A percentile compares a stretch with the other conserved stretches of the same genome.
Evolutionary conservation across 2,113 vertebrate genomes (phyloP).

Genomic region (Oostethus manadensis): DNA sequence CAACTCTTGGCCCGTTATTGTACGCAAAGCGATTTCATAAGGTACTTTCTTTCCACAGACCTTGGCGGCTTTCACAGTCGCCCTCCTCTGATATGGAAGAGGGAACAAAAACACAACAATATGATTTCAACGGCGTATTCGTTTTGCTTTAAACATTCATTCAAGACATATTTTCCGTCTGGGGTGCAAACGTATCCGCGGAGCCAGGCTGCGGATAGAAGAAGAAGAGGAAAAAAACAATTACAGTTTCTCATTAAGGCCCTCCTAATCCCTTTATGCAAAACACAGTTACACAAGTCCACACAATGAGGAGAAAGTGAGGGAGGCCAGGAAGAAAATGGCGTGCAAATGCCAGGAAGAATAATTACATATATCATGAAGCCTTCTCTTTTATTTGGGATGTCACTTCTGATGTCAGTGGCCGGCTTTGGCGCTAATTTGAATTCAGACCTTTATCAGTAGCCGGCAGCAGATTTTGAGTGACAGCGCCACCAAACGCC

Average conservation of each 20-base stretch:
- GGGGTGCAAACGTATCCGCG: conserved; percentile 61
- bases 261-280: conserved; percentile 99
- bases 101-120: conserved; percentile 16
- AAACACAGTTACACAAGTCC: conserved; percentile 99
- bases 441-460: conserved; percentile 99
- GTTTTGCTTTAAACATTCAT: conserved; percentile 60
- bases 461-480: conserved; percentile 98
- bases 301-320: conserved; percentile 89
- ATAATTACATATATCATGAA: conserved; percentile 99
- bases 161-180: conserved; percentile 50
- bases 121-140: conserved; percentile 54
- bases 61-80: conserved; percentile 43
- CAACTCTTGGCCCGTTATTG: conserved; percentile 52
- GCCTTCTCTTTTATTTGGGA: conserved; percentile 98
- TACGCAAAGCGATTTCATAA: conserved; percentile 51
- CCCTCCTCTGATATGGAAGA: conserved; percentile 47
- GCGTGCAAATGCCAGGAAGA: conserved; percentile 87
- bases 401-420: conserved; percentile 99
- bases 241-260: conserved; percentile 99
- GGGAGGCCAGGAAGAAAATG: conserved; percentile 66
- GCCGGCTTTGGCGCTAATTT: conserved; percentile 97
- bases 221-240: conserved; percentile 65
- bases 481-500: conserved; percentile 99
- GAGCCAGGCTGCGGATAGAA: conserved; percentile 33
- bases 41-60: conserved; percentile 30